A percentile compares a stretch with the other conserved stretches of the same genome.
Evolutionary conservation across 2,888 invertebrate species (phyloP).

Genomic region (Tenthredo scrophulariae): DNA sequence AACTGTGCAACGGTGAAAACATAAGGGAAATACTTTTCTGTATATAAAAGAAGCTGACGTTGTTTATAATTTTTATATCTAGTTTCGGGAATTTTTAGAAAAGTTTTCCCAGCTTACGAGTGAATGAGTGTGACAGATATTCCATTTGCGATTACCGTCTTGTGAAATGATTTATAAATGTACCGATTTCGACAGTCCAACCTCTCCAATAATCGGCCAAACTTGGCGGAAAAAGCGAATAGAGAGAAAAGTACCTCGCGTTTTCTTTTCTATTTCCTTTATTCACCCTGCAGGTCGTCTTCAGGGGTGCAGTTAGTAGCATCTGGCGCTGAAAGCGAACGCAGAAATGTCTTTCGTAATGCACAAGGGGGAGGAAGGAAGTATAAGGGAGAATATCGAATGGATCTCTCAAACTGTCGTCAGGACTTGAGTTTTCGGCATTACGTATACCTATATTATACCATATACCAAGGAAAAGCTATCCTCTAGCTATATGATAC

Average conservation of each 20-base stretch:
- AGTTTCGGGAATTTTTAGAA: no score
- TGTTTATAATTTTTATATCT: no score
- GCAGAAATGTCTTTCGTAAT: slow-evolving; percentile 61
- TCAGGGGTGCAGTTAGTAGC: slow-evolving; percentile 66
- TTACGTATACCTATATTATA: background rate
- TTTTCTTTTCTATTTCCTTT: slow-evolving; percentile 36
- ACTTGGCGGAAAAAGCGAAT: background rate
- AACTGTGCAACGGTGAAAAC: no score
- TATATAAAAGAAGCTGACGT: no score
- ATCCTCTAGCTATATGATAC: background rate
- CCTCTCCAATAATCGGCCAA: background rate
- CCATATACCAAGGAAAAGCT: background rate
- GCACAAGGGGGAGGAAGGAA: slow-evolving; percentile 49
- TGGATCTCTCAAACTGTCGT: slow-evolving; percentile 73
- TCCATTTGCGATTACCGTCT: no score
- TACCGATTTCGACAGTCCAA: no score
- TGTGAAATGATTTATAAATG: no score
- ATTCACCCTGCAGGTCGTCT: slow-evolving; percentile 29
- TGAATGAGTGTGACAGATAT: no score
- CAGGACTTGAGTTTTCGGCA: slow-evolving; percentile 65
- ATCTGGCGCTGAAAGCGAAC: slow-evolving; percentile 66
- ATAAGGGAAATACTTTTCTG: no score
- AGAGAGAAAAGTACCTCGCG: background rate
- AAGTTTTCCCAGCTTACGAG: no score
- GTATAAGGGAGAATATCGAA: slow-evolving; percentile 41